Evolutionary conservation across 1,140 invertebrate species (phyloP), one percentile per base, ranked within the genome.

Genomic region (Pissodes strobi): DNA sequence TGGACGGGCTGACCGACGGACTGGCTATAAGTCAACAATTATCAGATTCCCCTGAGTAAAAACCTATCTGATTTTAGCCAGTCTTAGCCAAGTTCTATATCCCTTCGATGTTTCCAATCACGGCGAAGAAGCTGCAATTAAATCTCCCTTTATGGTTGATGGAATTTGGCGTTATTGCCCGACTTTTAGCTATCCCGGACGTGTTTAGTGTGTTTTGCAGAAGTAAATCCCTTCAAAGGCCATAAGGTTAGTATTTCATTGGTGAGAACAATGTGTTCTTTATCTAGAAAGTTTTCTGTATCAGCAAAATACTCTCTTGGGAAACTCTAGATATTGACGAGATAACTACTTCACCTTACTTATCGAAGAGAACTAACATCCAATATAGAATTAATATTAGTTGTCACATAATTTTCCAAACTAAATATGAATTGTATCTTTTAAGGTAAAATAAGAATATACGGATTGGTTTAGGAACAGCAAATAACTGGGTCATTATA

Each of bases 21-120:
- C 69, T 67, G 64, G 66, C 73, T 73, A 75, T 75, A 75, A 75
- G 73, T 75, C 73, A 73, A 74, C 73, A 75, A 75, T 75, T 75
- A 75, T 71, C 72, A 64, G 63, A 69, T 67, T 74, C 74, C 72
- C 72, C 43, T 12, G 67, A 62, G 73, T 46, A 64, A 59, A 60
- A 64, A 55, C 61, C 49, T 62, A 62, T 64, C 61, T 64, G 61
- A 64, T 64, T 56, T 56, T 56, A 61, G 62, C 66, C 69, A 49
- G 66, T 67, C 68, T 73, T 70, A 68, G 69, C 70, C 72, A 73
- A 70, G 70, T 69, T 67, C 64, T 37, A 22, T 30, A 46, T 49
- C 61, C 66, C 65, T 66, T 64, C 62, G 57, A 58, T 60, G 65
- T 64, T 67, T 67, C 64, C 71, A 71, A 74, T 74, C 73, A 70